Evolutionary conservation across 1,140 invertebrate species (phyloP).

Genomic region (Telenomus remus): DNA sequence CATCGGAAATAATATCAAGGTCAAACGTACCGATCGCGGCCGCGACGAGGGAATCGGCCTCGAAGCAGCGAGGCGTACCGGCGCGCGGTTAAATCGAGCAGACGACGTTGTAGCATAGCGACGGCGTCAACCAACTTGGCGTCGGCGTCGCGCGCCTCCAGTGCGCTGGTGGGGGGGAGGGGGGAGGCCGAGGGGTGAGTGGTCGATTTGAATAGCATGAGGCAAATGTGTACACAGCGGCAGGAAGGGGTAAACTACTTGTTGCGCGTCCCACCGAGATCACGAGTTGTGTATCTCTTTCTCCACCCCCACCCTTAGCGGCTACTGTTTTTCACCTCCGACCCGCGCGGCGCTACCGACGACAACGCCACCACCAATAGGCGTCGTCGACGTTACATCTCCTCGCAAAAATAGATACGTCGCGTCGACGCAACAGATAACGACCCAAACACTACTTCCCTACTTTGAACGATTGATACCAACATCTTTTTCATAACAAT

Average conservation of each 20-base stretch:
- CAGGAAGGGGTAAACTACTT: conserved; percentile 60
- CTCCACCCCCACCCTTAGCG: conserved; percentile 2
- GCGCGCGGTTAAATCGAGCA: conserved; percentile 69
- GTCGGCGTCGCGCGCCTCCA: conserved; percentile 14
- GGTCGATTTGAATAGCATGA: conserved; percentile 54
- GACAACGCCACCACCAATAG: conserved; percentile 46
- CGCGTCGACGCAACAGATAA: conserved; percentile 72
- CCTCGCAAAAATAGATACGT: conserved; percentile 67
- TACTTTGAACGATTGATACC: conserved; percentile 16
- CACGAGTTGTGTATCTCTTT: conserved; percentile 22
- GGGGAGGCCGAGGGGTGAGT: conserved; percentile 20
- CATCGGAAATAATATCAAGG: conserved; percentile 44
- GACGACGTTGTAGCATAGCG: conserved; percentile 67
- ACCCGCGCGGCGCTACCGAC: conserved; percentile 27
- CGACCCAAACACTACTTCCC: conserved; percentile 44
- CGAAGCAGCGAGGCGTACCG: conserved; percentile 60
- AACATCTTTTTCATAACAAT: neutral
- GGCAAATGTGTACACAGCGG: conserved; percentile 63
- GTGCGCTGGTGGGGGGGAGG: conserved; percentile 12
- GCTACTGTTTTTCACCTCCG: conserved; percentile 34
- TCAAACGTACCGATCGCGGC: conserved; percentile 54
- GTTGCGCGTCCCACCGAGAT: conserved; percentile 53
- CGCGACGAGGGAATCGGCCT: conserved; percentile 56
- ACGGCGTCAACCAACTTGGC: conserved; percentile 58
- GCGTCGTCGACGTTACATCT: conserved; percentile 35